phyloP scores from a whole-genome alignment of 1,140 invertebrate species.

The Musca domestica region DNA sequence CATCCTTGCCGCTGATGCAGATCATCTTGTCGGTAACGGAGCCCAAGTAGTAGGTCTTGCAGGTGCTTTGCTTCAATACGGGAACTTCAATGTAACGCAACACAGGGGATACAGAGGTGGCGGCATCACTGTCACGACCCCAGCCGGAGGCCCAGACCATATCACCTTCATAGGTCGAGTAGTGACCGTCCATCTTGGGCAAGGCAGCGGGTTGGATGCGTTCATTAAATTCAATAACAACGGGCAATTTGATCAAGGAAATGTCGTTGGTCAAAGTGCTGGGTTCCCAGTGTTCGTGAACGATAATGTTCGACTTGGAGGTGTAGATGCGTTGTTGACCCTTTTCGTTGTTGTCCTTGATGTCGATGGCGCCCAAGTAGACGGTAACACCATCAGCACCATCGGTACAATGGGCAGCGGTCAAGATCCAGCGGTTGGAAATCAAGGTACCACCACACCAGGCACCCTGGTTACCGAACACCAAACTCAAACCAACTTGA shows the following conservation, averaged over 20 bases:
- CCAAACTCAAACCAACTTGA: constrained; percentile 40
- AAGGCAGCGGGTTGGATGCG: constrained; percentile 47
- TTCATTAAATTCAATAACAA: constrained; percentile 35
- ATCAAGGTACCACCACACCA: constrained; percentile 49
- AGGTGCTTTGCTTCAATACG: constrained; percentile 32
- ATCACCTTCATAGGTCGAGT: constrained; percentile 43
- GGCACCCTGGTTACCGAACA: constrained; percentile 23
- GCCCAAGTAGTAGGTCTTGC: constrained; percentile 31
- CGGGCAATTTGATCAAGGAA: constrained; percentile 52
- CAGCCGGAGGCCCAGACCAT: constrained; percentile 51
- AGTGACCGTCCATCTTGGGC: constrained; percentile 38
- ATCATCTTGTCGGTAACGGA: constrained; percentile 34
- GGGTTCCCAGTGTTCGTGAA: constrained; percentile 36
- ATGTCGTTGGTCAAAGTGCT: constrained; percentile 48
- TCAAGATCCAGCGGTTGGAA: constrained; percentile 39
- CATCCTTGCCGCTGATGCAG: constrained; percentile 40
- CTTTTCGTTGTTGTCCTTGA: constrained; percentile 32
- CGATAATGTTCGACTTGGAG: constrained; percentile 30
- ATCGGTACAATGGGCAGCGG: constrained; percentile 44
- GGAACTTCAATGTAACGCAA: constrained; percentile 38
- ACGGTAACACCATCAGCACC: constrained; percentile 32
- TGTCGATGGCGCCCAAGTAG: constrained; percentile 24
- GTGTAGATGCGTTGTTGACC: constrained; percentile 35
- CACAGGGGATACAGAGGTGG: constrained; percentile 29
- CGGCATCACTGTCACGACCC: constrained; percentile 48